phyloP scores from a whole-genome alignment of 1,140 invertebrate species.

The Melitaea cinxia region DNA sequence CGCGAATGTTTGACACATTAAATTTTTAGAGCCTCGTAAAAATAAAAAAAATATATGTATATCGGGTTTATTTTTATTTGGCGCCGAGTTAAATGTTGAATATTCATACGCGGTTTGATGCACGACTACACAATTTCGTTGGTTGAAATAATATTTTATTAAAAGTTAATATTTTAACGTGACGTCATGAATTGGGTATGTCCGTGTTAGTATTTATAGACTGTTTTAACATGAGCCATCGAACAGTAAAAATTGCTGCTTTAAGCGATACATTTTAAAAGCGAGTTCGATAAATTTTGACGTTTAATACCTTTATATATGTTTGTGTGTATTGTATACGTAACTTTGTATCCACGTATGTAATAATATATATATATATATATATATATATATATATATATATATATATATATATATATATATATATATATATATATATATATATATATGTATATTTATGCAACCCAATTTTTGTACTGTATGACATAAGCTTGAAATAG shows the following conservation, averaged over 20 bases:
- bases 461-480: no score
- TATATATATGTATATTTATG: no score
- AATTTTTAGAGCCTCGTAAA: slow-evolving; percentile 65
- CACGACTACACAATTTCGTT: slow-evolving; percentile 39
- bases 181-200: slow-evolving; percentile 45
- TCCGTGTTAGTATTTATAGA: not conserved
- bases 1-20: slow-evolving; percentile 50
- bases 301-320: not conserved
- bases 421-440: no score
- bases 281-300: not conserved
- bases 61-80: slow-evolving; percentile 50
- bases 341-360: not conserved
- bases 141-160: slow-evolving; percentile 42
- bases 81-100: slow-evolving; percentile 49
- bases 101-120: slow-evolving; percentile 51
- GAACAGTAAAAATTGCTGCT: slow-evolving; percentile 2
- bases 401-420: no score
- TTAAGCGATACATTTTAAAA: not conserved
- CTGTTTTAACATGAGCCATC: not conserved
- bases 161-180: slow-evolving; percentile 38
- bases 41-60: slow-evolving; percentile 43
- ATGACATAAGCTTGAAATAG: no score
- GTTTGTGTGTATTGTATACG: not conserved
- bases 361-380: not conserved
- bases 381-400: no score